Conservation (phyloP, 2,888 invertebrate genomes). For the Tupiocoris notatus region DNA sequence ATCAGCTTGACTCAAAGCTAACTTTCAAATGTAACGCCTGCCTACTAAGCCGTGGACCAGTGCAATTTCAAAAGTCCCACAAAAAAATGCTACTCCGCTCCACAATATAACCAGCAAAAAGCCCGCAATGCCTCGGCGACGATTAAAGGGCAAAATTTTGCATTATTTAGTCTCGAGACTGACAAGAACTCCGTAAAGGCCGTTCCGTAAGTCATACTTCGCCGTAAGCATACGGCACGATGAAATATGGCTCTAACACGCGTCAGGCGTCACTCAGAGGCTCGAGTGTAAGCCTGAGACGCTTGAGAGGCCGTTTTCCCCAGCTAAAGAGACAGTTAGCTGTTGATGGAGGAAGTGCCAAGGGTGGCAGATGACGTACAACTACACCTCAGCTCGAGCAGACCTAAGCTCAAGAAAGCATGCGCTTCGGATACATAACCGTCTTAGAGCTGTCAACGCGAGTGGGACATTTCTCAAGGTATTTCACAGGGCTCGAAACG, state of each 20-base stretch:
- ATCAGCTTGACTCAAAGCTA: too few species aligned
- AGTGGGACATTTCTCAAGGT: background rate
- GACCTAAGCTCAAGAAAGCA: background rate
- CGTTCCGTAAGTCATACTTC: background rate
- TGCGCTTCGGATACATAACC: background rate
- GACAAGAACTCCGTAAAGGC: too few species aligned
- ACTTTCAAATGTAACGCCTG: too few species aligned
- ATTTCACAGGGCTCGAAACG: too few species aligned
- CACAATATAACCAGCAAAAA: too few species aligned
- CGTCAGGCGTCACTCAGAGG: background rate
- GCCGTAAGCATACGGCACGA: background rate
- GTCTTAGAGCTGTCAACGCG: background rate
- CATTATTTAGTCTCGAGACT: too few species aligned
- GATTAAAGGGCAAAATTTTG: too few species aligned
- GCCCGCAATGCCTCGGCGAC: too few species aligned
- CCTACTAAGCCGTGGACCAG: too few species aligned
- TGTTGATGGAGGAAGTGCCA: background rate
- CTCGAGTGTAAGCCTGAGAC: background rate
- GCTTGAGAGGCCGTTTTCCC: background rate
- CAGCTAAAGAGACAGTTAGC: background rate
- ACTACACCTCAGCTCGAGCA: background rate
- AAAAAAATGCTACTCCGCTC: too few species aligned
- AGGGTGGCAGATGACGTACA: background rate
- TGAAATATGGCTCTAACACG: background rate
- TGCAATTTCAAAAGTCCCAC: too few species aligned